phyloP scores from a whole-genome alignment of 2,888 invertebrate genomes.

The Phortica magna region DNA sequence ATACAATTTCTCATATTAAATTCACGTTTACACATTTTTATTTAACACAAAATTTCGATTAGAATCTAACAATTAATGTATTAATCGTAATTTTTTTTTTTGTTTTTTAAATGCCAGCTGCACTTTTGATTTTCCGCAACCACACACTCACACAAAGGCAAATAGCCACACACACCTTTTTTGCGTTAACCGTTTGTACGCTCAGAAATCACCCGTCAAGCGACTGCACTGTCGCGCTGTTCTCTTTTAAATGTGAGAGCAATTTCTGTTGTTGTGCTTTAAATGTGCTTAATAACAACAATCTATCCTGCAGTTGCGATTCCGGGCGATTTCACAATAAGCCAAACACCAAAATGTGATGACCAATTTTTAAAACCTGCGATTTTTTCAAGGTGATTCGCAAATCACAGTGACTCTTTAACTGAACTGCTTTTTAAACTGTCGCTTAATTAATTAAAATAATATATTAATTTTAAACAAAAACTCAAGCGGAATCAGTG shows the following conservation, averaged over 20 bases:
- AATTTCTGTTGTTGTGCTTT: not conserved
- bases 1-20: constrained; percentile 28
- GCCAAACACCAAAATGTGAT: no score
- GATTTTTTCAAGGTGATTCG: no score
- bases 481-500: no score
- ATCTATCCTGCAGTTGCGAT: no score
- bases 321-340: no score
- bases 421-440: no score
- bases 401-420: no score
- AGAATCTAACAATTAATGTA: constrained; percentile 42
- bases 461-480: no score
- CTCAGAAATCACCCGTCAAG: not conserved
- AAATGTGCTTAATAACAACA: no score
- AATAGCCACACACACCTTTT: constrained; percentile 16
- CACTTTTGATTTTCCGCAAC: constrained; percentile 45
- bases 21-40: not conserved
- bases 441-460: no score
- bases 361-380: no score
- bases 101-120: constrained; percentile 65
- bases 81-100: constrained; percentile 49
- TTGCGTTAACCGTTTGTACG: constrained; percentile 1
- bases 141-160: constrained; percentile 16
- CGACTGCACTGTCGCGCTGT: constrained; percentile 8
- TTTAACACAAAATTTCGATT: constrained; percentile 35
- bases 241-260: not conserved